These are phyloP conservation scores for Herpailurus yagouaroundi DNA, from an alignment of 2,113 vertebrate genomes.

Conservation along the genomic window DNA sequence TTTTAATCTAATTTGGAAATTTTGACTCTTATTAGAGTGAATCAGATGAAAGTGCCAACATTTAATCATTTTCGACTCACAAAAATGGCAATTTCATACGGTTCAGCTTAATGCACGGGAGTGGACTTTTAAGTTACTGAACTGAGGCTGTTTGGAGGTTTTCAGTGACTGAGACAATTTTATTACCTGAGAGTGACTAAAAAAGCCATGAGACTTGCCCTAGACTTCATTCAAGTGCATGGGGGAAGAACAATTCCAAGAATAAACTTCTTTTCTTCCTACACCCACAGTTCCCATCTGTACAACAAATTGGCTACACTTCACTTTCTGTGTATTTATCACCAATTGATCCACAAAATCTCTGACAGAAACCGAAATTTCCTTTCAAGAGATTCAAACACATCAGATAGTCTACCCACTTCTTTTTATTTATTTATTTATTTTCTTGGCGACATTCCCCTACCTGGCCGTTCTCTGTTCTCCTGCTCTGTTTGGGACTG, in stretches of 20 bases:
- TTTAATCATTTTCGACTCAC: neutral
- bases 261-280: slow-evolving; percentile 57
- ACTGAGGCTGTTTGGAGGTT: neutral
- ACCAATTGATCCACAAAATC: neutral
- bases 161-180: neutral
- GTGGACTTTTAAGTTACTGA: neutral
- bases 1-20: neutral
- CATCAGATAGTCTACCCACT: neutral
- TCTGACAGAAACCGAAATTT: neutral
- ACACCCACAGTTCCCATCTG: slow-evolving; percentile 46
- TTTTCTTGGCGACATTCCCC: neutral
- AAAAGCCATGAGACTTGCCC: neutral
- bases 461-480: neutral
- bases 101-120: neutral
- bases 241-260: neutral
- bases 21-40: neutral
- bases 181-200: neutral
- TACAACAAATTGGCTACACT: slow-evolving; percentile 16
- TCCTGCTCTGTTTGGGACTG: neutral
- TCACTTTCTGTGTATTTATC: slow-evolving; percentile 8
- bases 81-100: neutral
- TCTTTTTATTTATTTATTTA: neutral
- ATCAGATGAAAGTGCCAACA: neutral
- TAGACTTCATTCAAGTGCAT: neutral
- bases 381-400: neutral